Percentiles rank a stretch among this genome's conserved stretches.
Conservation (phyloP, 2,888 invertebrate species). For the Pseudococcus jackbeardsleyi region DNA sequence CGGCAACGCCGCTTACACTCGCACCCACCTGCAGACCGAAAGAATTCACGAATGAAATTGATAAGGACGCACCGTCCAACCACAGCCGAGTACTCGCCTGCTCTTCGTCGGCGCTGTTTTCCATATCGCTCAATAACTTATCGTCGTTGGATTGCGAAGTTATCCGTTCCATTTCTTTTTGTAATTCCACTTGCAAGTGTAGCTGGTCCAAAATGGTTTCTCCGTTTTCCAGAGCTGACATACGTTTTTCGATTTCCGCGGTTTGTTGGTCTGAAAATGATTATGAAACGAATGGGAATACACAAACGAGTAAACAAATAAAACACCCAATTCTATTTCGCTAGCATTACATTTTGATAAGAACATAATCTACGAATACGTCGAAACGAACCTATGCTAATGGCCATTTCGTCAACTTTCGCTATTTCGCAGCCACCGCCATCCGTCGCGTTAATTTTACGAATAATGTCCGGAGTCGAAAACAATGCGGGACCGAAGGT, state of each 20-base stretch:
- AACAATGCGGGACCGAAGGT: conserved; percentile 76
- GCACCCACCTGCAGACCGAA: not conserved
- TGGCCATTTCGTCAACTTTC: not conserved
- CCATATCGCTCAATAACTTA: conserved; percentile 57
- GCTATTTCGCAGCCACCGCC: not conserved
- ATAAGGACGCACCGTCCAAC: not conserved
- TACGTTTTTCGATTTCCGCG: conserved; percentile 55
- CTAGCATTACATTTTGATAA: no score
- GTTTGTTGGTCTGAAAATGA: conserved; percentile 34
- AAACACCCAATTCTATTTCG: not conserved
- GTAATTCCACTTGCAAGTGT: conserved; percentile 45
- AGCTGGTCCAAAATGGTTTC: conserved; percentile 53
- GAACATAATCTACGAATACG: no score
- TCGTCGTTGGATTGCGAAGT: conserved; percentile 45
- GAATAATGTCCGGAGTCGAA: conserved; percentile 84
- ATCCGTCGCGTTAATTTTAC: conserved; percentile 72
- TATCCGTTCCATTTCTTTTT: conserved; percentile 34
- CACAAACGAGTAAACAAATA: not conserved
- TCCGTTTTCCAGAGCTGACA: conserved; percentile 61
- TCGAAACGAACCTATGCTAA: not conserved
- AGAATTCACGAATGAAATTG: not conserved
- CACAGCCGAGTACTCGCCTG: not conserved
- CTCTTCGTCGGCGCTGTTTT: conserved; percentile 60
- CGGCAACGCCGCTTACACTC: not conserved
- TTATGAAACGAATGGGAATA: not conserved